Evolutionary conservation across 2,888 invertebrate genomes (phyloP).

Genomic region (Agrypnus murinus): DNA sequence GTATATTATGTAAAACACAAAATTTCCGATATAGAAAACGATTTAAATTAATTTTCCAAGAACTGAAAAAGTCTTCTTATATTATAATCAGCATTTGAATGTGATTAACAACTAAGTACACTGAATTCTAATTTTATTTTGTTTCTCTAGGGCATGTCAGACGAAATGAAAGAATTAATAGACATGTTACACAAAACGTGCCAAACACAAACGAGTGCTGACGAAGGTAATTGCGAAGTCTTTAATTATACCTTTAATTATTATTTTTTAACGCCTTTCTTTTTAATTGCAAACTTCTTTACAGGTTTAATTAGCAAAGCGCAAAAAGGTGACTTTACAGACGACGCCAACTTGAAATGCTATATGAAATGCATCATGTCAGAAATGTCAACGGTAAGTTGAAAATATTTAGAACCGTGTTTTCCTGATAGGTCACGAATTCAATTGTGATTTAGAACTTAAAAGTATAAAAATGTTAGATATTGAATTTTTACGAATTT

Average conservation of each 20-base stretch:
- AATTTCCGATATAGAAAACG: too few species aligned
- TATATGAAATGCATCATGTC: constrained; percentile 66
- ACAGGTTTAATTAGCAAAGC: constrained; percentile 63
- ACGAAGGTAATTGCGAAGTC: constrained; percentile 64
- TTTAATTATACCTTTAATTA: background rate
- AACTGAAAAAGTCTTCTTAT: too few species aligned
- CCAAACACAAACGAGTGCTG: constrained; percentile 66
- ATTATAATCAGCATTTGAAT: too few species aligned
- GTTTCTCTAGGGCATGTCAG: constrained; percentile 53
- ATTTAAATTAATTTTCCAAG: too few species aligned
- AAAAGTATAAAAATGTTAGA: too few species aligned
- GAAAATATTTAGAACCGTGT: too few species aligned
- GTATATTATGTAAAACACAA: too few species aligned
- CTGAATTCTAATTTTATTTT: background rate
- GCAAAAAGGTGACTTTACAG: constrained; percentile 65
- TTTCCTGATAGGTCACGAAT: too few species aligned
- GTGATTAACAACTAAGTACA: too few species aligned
- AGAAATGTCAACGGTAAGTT: constrained; percentile 64
- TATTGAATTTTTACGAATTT: too few species aligned
- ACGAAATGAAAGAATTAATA: constrained; percentile 67
- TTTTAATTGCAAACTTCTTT: constrained; percentile 23
- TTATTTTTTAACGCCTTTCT: background rate
- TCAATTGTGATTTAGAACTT: too few species aligned
- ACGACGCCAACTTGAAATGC: constrained; percentile 67
- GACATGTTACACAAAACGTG: constrained; percentile 67